A percentile compares a stretch with the other conserved stretches of the same genome.
phyloP scores from a whole-genome alignment of 2,113 vertebrate genomes.

The Pseudolaguvia tuberculata region DNA sequence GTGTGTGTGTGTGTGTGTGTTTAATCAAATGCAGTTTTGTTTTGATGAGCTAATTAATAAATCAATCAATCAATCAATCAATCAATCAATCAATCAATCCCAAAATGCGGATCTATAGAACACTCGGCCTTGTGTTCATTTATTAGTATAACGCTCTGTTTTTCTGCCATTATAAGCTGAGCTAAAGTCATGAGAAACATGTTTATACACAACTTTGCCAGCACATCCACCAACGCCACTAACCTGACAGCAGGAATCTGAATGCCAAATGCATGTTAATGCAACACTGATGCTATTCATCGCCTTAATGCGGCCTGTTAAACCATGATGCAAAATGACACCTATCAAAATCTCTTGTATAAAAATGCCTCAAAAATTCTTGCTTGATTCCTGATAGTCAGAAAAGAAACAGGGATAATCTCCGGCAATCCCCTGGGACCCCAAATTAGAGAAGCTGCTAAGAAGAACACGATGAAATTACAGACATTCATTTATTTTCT shows the following conservation, averaged over 20 bases:
- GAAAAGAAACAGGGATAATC: too few relatives aligned
- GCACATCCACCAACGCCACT: conserved; percentile 51
- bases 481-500: too few relatives aligned
- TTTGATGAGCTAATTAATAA: neutral
- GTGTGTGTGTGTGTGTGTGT: neutral
- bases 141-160: neutral
- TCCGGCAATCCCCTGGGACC: too few relatives aligned
- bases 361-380: too few relatives aligned
- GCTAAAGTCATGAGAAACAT: neutral
- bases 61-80: too few relatives aligned
- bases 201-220: conserved; percentile 39
- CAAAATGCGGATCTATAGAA: neutral
- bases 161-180: neutral
- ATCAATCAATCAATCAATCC: too few relatives aligned
- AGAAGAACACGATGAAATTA: too few relatives aligned
- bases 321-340: conserved; percentile 25
- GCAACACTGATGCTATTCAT: conserved; percentile 53
- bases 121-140: neutral
- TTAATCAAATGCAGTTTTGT: neutral
- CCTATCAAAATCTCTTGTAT: conserved; percentile 19
- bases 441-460: too few relatives aligned
- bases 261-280: conserved; percentile 70
- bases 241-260: conserved; percentile 68
- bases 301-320: conserved; percentile 49
- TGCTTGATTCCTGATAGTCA: too few relatives aligned